Percentiles rank a stretch among this genome's conserved stretches.
These are phyloP conservation scores for Barypeithes pellucidus DNA, from an alignment of 2,888 invertebrate species.

Conservation along the genomic window DNA sequence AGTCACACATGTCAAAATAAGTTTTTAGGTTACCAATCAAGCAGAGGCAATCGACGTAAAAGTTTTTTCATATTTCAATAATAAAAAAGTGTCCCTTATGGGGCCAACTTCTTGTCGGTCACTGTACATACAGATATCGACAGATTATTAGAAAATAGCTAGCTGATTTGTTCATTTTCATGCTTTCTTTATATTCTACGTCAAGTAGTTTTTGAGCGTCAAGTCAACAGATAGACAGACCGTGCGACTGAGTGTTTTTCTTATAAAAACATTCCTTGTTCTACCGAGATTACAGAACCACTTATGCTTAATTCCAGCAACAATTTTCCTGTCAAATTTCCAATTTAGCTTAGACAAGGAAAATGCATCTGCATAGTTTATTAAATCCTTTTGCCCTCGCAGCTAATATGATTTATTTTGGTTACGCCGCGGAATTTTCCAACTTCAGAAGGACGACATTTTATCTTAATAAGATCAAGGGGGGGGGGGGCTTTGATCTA, in stretches of 20 bases:
- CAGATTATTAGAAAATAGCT: too few relatives aligned
- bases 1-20: too few relatives aligned
- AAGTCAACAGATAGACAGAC: too few relatives aligned
- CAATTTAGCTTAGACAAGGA: constrained; percentile 22
- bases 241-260: not conserved
- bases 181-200: too few relatives aligned
- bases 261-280: not conserved
- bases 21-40: too few relatives aligned
- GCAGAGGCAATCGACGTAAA: too few relatives aligned
- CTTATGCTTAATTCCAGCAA: constrained; percentile 3
- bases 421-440: constrained; percentile 44
- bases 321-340: constrained; percentile 10
- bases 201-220: too few relatives aligned
- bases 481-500: constrained; percentile 41
- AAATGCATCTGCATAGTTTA: constrained; percentile 49
- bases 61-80: too few relatives aligned
- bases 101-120: too few relatives aligned
- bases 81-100: too few relatives aligned
- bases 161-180: too few relatives aligned
- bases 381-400: constrained; percentile 37
- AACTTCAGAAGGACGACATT: constrained; percentile 45
- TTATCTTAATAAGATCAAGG: constrained; percentile 52
- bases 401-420: constrained; percentile 52
- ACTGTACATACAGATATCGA: too few relatives aligned
- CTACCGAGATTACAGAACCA: not conserved